phyloP scores from a whole-genome alignment of 1,140 invertebrate genomes.

The Pogonus chalceus region DNA sequence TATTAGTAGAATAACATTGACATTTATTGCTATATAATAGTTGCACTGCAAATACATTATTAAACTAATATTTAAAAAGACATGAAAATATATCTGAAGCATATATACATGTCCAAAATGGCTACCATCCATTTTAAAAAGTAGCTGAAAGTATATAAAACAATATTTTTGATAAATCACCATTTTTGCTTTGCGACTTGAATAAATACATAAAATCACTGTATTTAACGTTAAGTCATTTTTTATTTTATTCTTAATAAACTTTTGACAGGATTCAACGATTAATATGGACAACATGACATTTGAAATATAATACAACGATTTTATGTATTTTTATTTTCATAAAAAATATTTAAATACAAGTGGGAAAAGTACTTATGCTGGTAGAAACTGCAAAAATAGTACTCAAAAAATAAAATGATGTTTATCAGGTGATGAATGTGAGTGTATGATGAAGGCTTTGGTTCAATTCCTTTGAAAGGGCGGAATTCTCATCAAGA shows the following conservation, averaged over 20 bases:
- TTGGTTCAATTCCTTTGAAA: constrained; percentile 1
- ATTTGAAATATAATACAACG: neutral
- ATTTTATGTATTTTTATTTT: neutral
- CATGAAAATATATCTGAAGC: neutral
- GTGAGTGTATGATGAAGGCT: neutral
- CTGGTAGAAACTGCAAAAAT: constrained; percentile 2
- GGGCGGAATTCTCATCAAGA: constrained; percentile 4
- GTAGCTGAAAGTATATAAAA: neutral
- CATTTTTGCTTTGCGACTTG: constrained; percentile 1
- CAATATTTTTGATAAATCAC: neutral
- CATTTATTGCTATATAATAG: constrained; percentile 4
- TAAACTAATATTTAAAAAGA: constrained; percentile 8
- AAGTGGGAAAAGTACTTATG: constrained; percentile 4
- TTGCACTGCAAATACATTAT: constrained; percentile 4
- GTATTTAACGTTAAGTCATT: neutral
- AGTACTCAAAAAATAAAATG: constrained; percentile 12
- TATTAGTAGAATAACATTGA: constrained; percentile 6
- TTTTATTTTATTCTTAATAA: no score
- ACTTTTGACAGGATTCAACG: neutral
- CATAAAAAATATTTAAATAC: neutral
- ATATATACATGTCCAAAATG: neutral
- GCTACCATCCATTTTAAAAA: neutral
- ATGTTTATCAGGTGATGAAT: neutral
- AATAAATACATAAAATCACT: neutral
- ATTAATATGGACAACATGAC: neutral